phyloP scores from a whole-genome alignment of 2,797 vertebrate genomes.

The Channa striata region DNA sequence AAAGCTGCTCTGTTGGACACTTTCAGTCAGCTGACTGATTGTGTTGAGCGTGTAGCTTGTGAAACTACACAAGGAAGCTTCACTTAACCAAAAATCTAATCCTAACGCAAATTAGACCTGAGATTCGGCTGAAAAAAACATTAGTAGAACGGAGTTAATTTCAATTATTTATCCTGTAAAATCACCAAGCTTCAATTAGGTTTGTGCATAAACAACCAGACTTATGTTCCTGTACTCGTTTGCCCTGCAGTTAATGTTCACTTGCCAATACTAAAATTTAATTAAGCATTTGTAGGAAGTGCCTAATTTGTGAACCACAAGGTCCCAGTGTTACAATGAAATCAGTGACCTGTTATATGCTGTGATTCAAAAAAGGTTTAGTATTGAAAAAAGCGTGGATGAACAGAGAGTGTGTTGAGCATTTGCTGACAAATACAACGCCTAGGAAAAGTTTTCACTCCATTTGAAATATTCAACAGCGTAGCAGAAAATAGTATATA shows the following conservation, averaged over 20 bases:
- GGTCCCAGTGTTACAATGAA: not conserved
- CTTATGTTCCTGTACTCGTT: not conserved
- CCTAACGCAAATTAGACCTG: too few relatives aligned
- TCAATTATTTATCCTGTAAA: too few relatives aligned
- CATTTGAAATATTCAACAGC: too few relatives aligned
- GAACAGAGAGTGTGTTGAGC: conserved; percentile 14
- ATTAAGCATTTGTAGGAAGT: conserved; percentile 12
- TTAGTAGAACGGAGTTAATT: too few relatives aligned
- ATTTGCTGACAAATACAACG: not conserved
- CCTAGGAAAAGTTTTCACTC: too few relatives aligned
- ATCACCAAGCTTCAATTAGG: not conserved
- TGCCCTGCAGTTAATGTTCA: not conserved
- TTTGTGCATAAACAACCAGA: not conserved
- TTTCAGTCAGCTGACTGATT: conserved; percentile 9
- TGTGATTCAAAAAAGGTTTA: conserved; percentile 1
- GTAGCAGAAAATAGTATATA: too few relatives aligned
- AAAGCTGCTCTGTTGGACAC: conserved; percentile 27
- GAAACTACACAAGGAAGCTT: not conserved
- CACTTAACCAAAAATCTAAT: not conserved
- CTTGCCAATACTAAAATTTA: conserved; percentile 5
- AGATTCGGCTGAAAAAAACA: too few relatives aligned
- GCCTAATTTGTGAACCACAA: not conserved
- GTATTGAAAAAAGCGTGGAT: not conserved
- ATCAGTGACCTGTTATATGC: conserved; percentile 2
- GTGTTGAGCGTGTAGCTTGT: not conserved